Percentiles rank a stretch among this genome's conserved stretches.
Conservation (phyloP, 2,797 vertebrate species). For the Glossophaga mutica region DNA sequence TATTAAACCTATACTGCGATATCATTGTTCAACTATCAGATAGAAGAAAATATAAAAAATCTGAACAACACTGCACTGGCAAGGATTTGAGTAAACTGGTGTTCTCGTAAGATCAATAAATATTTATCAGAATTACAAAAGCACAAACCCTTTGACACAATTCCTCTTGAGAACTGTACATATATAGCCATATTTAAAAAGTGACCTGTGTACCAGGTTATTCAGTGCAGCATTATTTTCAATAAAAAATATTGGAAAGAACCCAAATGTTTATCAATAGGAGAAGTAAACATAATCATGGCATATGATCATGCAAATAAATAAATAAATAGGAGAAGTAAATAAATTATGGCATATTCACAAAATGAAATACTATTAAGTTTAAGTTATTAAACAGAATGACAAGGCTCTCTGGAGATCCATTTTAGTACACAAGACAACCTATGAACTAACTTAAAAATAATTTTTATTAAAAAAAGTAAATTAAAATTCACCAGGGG, state of each 20-base stretch:
- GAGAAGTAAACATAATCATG: neutral
- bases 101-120: slow-evolving; percentile 3
- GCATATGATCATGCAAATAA: too few relatives aligned
- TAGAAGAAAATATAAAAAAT: neutral
- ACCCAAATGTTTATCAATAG: neutral
- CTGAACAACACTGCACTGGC: neutral
- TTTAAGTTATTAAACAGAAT: neutral
- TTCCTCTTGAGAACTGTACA: slow-evolving; percentile 1
- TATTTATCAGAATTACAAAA: slow-evolving; percentile 20
- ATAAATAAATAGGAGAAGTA: neutral
- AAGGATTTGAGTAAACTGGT: neutral
- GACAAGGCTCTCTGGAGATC: neutral
- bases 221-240: neutral
- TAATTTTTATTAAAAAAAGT: neutral
- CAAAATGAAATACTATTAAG: neutral
- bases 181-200: neutral
- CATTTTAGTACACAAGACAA: neutral
- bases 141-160: neutral
- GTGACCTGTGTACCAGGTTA: neutral
- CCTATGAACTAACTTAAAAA: neutral
- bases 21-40: neutral
- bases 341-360: slow-evolving; percentile 7
- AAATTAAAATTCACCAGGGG: neutral
- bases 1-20: neutral
- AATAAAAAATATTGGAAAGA: neutral